Conservation (phyloP, 2,113 vertebrate species). For the Gasterosteus nipponicus region DNA sequence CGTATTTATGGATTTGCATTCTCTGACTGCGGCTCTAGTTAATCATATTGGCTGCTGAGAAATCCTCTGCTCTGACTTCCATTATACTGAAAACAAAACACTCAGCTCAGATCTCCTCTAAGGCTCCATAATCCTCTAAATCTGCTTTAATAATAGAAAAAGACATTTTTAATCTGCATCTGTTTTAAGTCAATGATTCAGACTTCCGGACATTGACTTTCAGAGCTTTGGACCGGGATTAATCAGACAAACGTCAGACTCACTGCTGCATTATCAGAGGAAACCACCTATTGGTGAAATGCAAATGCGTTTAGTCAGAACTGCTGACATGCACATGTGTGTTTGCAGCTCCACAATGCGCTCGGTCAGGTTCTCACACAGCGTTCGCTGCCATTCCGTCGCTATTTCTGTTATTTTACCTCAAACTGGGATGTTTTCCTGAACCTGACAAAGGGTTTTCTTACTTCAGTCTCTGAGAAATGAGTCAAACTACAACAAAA, state of each 20-base stretch:
- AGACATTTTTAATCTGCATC: neutral
- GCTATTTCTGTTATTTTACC: neutral
- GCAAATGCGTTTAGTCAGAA: neutral
- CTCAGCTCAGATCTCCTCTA: neutral
- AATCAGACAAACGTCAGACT: neutral
- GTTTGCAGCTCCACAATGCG: neutral
- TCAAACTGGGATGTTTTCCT: neutral
- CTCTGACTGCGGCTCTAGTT: neutral
- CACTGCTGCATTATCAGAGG: neutral
- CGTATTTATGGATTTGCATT: neutral
- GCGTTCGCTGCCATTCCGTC: neutral
- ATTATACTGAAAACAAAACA: neutral
- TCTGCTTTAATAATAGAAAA: neutral
- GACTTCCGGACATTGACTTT: neutral
- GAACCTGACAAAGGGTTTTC: neutral
- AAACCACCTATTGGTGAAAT: neutral
- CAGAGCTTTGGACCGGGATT: neutral
- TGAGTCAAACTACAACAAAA: neutral
- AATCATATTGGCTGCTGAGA: neutral
- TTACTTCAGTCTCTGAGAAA: neutral
- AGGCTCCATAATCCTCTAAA: neutral
- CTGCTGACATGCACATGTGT: neutral
- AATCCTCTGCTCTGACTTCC: neutral
- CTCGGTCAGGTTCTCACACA: neutral
- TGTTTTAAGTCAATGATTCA: neutral